Evolutionary conservation across 2,797 vertebrate genomes (phyloP), one percentile per base, ranked within the genome.

Genomic region (Botia almorhae): DNA sequence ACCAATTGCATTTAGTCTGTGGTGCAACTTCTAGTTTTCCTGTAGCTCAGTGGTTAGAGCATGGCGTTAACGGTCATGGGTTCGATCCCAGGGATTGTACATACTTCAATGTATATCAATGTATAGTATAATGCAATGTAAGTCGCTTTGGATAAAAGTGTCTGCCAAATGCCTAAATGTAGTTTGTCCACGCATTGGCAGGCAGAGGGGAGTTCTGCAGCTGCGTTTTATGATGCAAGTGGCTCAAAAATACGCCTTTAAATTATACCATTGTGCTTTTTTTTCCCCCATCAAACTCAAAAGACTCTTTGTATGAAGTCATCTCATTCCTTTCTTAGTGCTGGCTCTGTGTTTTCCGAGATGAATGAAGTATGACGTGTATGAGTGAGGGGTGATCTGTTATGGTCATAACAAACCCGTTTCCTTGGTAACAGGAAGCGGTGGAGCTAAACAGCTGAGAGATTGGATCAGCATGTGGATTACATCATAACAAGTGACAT

Each of bases 401-500:
- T 91, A 84, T 83, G 84, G 88, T 80, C 90, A 91, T 70, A 91
- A 91, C 89, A 92, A 82, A 86, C n/a, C 76, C 63, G 91, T 94
- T 93, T 85, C 89, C 89, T 67, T 82, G 89, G 91, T 85, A 91
- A 95, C 90, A 46, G 71, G 23, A 65, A 76, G 89, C 88, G 92
- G 85, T 77, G 69, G 83, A 82, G 84, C 89, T 86, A 89, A 91
- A 89, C 84, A 88, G 76, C 82, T 77, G 71, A 76, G 89, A 85
- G 85, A 83, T 13, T 21, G 77, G 81, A 86, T 89, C 89, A 90
- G 83, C 61, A 58, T 76, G 68, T 76, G 67, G 53, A 81, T 72
- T 61, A 87, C 51, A 64, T 90, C 90, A 91, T 81, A 85, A 80
- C 78, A 76, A 58, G 84, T 84, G 79, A n/a, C n/a, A n/a, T n/a